Evolutionary conservation across 2,888 invertebrate species (phyloP), one percentile per base, ranked within the genome.

Genomic region (Drosophila niveifrons): DNA sequence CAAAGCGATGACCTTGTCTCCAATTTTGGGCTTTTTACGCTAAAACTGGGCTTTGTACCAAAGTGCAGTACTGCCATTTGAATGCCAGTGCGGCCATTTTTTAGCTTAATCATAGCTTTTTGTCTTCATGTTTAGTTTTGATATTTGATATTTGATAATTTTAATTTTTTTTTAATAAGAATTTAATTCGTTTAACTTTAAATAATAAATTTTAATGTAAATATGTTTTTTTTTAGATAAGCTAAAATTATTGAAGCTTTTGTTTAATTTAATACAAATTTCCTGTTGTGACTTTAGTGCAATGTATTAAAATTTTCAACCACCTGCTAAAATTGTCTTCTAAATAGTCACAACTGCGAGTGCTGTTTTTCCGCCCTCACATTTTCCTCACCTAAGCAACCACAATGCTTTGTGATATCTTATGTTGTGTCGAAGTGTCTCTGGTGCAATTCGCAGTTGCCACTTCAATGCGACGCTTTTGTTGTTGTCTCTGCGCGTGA

Each of bases 1-100:
- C 63, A 73, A 77, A 68, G 69, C 64, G 2, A 34, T 65, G 72
- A 63, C 75, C 72, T 74, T 74, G 74, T 36, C 29, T 36, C 31
- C 17, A 23, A 28, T 23, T 23, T 23, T 23, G 0, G 18, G 4
- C 18, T 4, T 4, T 18, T 18, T 18, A 18, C 4, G 18, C 18
- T 18, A 18, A 18, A 18, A 18, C 4, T 18, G 4, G 4, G 18
- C 4, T 18, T 18, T 4, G 18, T 3, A 18, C 18, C 18, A 18
- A 18, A 1, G 18, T 18, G 18, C 56, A 68, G 74, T 73, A 64
- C 56, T 59, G 59, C 56, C 68, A 44, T 41, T 68, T 61, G 29
- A 75, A 51, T 55, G 50, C 13, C 46, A 74, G 52, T 75, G 66
- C 57, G 57, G 66, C 71, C 75, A 53, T 46, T 46, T 18, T 72